Base-by-base conservation (phyloP, 2,888 invertebrate genomes). In the Prosapia bicincta region DNA sequence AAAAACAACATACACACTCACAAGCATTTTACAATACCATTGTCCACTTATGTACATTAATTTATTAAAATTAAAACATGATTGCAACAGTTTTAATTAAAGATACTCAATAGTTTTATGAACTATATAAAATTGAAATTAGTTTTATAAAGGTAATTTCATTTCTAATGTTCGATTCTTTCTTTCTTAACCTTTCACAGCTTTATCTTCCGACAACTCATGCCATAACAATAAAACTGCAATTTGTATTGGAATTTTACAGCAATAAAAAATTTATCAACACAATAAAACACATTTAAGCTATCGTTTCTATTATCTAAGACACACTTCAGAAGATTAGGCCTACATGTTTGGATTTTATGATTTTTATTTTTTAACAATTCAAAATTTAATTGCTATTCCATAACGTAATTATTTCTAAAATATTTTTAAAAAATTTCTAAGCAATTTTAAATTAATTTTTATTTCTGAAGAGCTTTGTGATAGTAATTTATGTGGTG, bases 1-100 rank as follows among this genome's bases (percentile, higher is more conserved):
- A 74, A 74, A 54, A 74, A 74, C 74, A 74, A 69, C 74, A 69
- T 68, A 74, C 69, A 69, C 69, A 74, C 69, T 69, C 74, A 69
- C 69, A 69, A 54, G 65, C 74, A 43, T 69, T 74, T 71, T 24
- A 69, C 74, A 74, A 69, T 69, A 74, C 54, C 74, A 43, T 26
- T 74, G 74, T 74, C 69, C 74, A 74, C 65, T 71, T 69, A 26
- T 54, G 54, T 20, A 10, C 54, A 20, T 54, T 54, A 54, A 54
- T 54, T 54, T 54, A 54, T 54, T 54, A 54, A 54, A 54, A 54
- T 54, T 54, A 54, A 54, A 54, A 54, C 54, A 54, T 54, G 54
- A 54, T 54, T 54, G 54, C 54, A 54, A 54, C 3, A 20, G n/a
- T 54, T 54, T 54, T 54, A 54, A 54, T 54, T 54, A 54, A 54